Percentiles rank a stretch among this genome's conserved stretches.
Evolutionary conservation across 2,113 vertebrate genomes (phyloP).

Genomic region (Paramisgurnus dabryanus): DNA sequence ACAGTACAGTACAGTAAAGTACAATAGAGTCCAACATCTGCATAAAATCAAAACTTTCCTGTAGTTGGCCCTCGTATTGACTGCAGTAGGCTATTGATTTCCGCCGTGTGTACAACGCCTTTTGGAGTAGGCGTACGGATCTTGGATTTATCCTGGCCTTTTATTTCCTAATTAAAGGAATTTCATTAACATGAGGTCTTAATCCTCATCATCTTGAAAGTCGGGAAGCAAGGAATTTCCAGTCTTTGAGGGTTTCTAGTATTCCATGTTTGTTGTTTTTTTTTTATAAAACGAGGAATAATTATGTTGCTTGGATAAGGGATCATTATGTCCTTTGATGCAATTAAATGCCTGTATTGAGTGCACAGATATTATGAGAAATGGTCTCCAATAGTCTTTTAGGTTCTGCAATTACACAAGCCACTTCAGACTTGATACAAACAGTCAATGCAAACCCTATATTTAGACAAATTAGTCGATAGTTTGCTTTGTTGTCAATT

Average conservation of each 20-base stretch:
- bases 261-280: not conserved
- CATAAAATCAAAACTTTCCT: not conserved
- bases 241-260: not conserved
- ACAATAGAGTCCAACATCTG: constrained; percentile 17
- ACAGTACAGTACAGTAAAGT: not conserved
- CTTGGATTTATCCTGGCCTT: constrained; percentile 1
- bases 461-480: constrained; percentile 20
- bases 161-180: constrained; percentile 19
- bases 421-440: constrained; percentile 25
- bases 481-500: constrained; percentile 29
- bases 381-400: constrained; percentile 30
- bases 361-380: constrained; percentile 21
- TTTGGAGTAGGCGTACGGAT: not conserved
- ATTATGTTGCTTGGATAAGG: constrained; percentile 31
- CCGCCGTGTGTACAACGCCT: not conserved
- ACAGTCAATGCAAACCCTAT: constrained; percentile 22
- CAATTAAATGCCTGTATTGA: constrained; percentile 29
- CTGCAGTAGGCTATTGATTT: constrained; percentile 24
- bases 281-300: not conserved
- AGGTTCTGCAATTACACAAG: constrained; percentile 34
- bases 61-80: not conserved
- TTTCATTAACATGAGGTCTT: constrained; percentile 7
- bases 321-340: constrained; percentile 12
- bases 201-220: not conserved
- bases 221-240: not conserved